These are phyloP conservation scores for Nebria brevicollis DNA, from an alignment of 2,888 invertebrate species.

Conservation along the genomic window DNA sequence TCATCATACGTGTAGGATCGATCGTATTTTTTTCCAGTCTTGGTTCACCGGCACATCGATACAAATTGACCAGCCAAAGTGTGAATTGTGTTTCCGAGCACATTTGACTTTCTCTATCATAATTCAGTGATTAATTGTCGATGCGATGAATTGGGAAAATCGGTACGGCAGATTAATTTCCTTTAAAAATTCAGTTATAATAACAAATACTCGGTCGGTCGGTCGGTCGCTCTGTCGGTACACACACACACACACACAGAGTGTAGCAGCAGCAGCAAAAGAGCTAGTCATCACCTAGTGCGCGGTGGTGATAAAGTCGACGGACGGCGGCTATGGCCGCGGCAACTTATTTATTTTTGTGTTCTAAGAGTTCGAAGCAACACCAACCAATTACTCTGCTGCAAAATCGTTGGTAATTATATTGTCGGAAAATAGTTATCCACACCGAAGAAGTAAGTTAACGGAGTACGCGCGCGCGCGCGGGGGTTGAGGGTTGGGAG, in stretches of 20 bases:
- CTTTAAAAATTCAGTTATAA: constrained; percentile 36
- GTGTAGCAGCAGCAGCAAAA: background rate
- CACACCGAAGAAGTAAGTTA: background rate
- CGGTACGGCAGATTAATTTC: constrained; percentile 27
- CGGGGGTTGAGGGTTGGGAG: background rate
- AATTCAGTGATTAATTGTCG: constrained; percentile 30
- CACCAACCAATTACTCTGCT: constrained; percentile 17
- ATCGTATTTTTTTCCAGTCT: background rate
- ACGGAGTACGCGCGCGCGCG: background rate
- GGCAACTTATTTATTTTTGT: constrained; percentile 13
- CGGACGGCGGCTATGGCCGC: background rate
- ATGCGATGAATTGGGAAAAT: constrained; percentile 26
- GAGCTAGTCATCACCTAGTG: background rate
- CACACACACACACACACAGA: background rate
- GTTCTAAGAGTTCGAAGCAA: background rate
- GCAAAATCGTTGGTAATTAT: constrained; percentile 42
- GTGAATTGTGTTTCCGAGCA: too few species aligned
- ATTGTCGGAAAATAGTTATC: constrained; percentile 41
- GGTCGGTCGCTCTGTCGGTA: background rate
- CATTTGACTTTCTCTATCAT: background rate
- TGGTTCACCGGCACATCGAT: background rate
- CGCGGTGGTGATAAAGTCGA: background rate
- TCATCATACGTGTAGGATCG: background rate
- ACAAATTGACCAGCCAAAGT: background rate
- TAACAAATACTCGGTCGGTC: constrained; percentile 12